These are phyloP conservation scores for Rynchops niger DNA, from an alignment of 2,113 vertebrate genomes.

Conservation along the genomic window DNA sequence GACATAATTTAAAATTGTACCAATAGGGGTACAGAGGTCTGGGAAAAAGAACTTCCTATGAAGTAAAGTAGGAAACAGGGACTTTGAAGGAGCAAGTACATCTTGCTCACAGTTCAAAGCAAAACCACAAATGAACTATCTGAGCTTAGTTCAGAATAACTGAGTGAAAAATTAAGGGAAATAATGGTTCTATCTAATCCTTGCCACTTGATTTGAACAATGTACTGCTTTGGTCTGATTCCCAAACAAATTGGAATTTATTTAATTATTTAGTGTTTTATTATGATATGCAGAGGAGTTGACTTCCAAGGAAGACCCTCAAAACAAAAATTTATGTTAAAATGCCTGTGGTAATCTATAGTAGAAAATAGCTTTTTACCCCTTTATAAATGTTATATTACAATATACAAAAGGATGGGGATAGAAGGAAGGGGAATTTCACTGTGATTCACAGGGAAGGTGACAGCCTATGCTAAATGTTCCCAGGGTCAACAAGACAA, in stretches of 20 bases:
- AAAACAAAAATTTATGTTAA: background rate
- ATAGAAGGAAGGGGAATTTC: background rate
- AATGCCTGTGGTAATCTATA: background rate
- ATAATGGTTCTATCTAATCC: background rate
- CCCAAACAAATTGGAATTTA: background rate
- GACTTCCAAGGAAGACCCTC: background rate
- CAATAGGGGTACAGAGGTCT: background rate
- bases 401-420: background rate
- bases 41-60: too few relatives aligned
- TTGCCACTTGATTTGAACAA: background rate
- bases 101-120: background rate
- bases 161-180: background rate
- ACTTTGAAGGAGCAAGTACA: background rate
- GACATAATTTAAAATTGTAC: accelerated
- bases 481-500: background rate
- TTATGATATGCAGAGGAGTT: background rate
- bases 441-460: background rate
- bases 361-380: background rate
- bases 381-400: background rate
- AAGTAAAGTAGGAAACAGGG: background rate
- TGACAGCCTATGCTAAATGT: accelerated
- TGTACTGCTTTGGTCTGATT: background rate
- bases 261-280: background rate
- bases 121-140: background rate
- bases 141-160: background rate